Conservation (phyloP, 1,140 invertebrate genomes). For the Solen grandis region DNA sequence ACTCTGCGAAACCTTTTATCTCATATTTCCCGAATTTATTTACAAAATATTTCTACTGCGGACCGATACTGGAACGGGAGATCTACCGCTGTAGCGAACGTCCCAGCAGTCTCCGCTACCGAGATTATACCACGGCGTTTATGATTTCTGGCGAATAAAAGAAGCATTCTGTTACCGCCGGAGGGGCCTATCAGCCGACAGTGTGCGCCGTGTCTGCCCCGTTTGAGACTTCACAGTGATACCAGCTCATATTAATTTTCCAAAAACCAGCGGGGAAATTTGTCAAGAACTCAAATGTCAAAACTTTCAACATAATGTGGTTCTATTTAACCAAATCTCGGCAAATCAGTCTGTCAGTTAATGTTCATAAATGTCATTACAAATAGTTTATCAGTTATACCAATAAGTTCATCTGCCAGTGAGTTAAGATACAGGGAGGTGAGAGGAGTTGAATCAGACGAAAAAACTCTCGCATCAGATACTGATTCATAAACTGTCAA, state of each 20-base stretch:
- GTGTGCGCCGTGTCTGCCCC: slow-evolving; percentile 1
- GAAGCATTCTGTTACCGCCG: slow-evolving; percentile 13
- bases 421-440: too few relatives aligned
- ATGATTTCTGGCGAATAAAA: slow-evolving; percentile 32
- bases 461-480: too few relatives aligned
- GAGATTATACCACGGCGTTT: slow-evolving; percentile 19
- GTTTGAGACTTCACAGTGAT: slow-evolving; percentile 44
- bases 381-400: neutral
- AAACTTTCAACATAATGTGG: slow-evolving; percentile 46
- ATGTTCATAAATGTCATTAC: slow-evolving; percentile 33
- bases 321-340: slow-evolving; percentile 35
- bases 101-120: too few relatives aligned
- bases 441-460: too few relatives aligned
- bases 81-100: too few relatives aligned
- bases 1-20: slow-evolving; percentile 16
- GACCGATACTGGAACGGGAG: too few relatives aligned
- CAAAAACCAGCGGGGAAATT: slow-evolving; percentile 51
- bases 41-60: slow-evolving; percentile 40
- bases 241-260: slow-evolving; percentile 2
- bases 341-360: slow-evolving; percentile 34
- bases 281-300: slow-evolving; percentile 57
- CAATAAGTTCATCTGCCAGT: too few relatives aligned
- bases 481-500: too few relatives aligned
- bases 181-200: neutral
- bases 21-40: slow-evolving; percentile 41